phyloP scores from a whole-genome alignment of 2,888 invertebrate genomes.

The Baronia brevicornis region DNA sequence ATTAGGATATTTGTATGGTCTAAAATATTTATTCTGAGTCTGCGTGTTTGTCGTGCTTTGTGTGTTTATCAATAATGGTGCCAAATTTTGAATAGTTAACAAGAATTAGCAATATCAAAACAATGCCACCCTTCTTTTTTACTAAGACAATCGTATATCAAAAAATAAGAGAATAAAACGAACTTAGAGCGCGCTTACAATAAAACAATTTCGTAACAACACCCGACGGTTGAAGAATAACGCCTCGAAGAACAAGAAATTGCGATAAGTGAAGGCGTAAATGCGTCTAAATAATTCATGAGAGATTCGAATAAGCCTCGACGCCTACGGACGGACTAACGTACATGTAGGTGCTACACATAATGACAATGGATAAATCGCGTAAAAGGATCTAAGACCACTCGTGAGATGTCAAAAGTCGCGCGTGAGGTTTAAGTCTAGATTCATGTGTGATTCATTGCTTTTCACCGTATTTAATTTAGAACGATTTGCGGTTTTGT shows the following conservation, averaged over 20 bases:
- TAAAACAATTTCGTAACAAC: slow-evolving; percentile 31
- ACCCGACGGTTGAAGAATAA: slow-evolving; percentile 29
- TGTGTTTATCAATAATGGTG: too few relatives aligned
- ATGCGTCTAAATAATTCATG: slow-evolving; percentile 62
- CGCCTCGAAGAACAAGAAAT: slow-evolving; percentile 32
- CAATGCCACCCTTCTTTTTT: too few relatives aligned
- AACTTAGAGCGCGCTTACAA: not conserved
- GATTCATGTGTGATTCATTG: slow-evolving; percentile 32
- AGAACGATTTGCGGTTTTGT: slow-evolving; percentile 11
- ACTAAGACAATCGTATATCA: not conserved
- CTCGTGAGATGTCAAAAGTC: slow-evolving; percentile 49
- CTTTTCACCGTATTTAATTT: slow-evolving; percentile 18
- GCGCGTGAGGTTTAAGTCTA: slow-evolving; percentile 44
- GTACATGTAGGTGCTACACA: slow-evolving; percentile 18
- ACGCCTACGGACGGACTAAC: too few relatives aligned
- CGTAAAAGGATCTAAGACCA: slow-evolving; percentile 32
- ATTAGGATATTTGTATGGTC: too few relatives aligned
- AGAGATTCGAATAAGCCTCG: slow-evolving; percentile 46
- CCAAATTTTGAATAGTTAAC: too few relatives aligned
- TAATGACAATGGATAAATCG: slow-evolving; percentile 52
- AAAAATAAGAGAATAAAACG: slow-evolving; percentile 9
- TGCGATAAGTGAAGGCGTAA: slow-evolving; percentile 38
- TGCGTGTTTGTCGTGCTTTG: too few relatives aligned
- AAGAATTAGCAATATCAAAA: too few relatives aligned
- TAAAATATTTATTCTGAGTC: too few relatives aligned